Base-by-base conservation (phyloP, 2,113 vertebrate species). In the Sander lucioperca region DNA sequence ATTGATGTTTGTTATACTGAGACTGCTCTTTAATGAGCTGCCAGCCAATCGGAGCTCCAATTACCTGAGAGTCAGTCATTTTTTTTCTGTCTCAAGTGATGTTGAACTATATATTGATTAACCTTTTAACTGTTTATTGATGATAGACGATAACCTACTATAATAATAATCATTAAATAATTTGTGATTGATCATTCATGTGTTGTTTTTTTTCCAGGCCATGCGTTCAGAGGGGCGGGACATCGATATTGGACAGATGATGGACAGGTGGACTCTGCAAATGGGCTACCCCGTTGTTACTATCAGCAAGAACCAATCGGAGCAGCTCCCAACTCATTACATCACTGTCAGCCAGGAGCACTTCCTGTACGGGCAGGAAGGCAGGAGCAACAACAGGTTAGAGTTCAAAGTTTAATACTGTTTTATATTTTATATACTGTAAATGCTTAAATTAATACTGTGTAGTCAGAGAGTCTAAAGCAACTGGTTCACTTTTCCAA, bases 201-300 rank as follows among this genome's bases (percentile, higher is more conserved):
- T 11, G 0, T 9, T 19, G 43, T 65, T 30, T 25, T 33, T 51
- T 54, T 6, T 66, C 30, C 93, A 99, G 98, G 97, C 97, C 86
- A 96, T 99, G 95, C 96, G 90, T 86, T 97, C 95, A 14, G 96
- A 97, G 90, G 97, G 98, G 82, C 97, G 96, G 91, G 96, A 96
- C 90, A 96, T 99, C 80, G 96, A 99, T 91, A 96, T 99, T 47
- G 96, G 97, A 54, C 95, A 96, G 89, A 97, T 99, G 80, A 99
- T 99, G 98, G 97, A 99, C 93, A 95, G 97, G 64, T 99, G 98
- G 98, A 99, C 98, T 15, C 95, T 99, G 15, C 98, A 99, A 86
- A 99, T 98, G 98, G 98, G 98, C 27, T 99, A 99, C 89, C 98
- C 98, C 11, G 97, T 99, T 61, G 95, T 99, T 72, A 98, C 97